Percentiles rank a stretch among this genome's conserved stretches.
phyloP scores from a whole-genome alignment of 2,888 invertebrate genomes.

The Harpalus rubripes region DNA sequence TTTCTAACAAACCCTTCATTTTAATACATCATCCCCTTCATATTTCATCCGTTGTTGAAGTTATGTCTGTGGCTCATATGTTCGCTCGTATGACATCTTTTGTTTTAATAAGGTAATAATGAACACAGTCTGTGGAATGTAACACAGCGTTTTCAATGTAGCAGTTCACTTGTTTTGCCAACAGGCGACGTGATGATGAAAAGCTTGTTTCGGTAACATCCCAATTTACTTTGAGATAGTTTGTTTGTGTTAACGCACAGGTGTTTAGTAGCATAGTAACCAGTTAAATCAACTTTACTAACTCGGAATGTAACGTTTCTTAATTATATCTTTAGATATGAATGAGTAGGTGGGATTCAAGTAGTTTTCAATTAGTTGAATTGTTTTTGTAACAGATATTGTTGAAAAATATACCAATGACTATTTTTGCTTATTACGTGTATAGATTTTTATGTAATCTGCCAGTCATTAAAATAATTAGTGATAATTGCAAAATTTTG shows the following conservation, averaged over 20 bases:
- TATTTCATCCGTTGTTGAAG: neutral
- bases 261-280: slow-evolving; percentile 35
- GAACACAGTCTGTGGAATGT: neutral
- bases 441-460: too few species aligned
- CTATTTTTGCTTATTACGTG: too few species aligned
- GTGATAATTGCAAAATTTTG: too few species aligned
- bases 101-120: slow-evolving; percentile 13
- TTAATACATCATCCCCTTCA: neutral
- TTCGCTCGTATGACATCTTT: slow-evolving; percentile 3
- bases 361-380: too few species aligned
- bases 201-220: slow-evolving; percentile 31
- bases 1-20: neutral
- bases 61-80: neutral
- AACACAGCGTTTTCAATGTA: slow-evolving; percentile 32
- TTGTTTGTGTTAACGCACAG: slow-evolving; percentile 45
- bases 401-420: too few species aligned
- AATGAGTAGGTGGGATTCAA: neutral
- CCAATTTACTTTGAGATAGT: slow-evolving; percentile 42
- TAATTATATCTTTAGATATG: slow-evolving; percentile 17
- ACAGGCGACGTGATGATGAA: slow-evolving; percentile 39
- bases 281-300: slow-evolving; percentile 21
- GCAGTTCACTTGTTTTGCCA: slow-evolving; percentile 35
- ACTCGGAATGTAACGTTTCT: slow-evolving; percentile 13
- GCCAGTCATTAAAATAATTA: too few species aligned
- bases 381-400: too few species aligned